Percentiles rank a stretch among this genome's conserved stretches.
phyloP scores from a whole-genome alignment of 2,113 vertebrate species.

The Pavo muticus region DNA sequence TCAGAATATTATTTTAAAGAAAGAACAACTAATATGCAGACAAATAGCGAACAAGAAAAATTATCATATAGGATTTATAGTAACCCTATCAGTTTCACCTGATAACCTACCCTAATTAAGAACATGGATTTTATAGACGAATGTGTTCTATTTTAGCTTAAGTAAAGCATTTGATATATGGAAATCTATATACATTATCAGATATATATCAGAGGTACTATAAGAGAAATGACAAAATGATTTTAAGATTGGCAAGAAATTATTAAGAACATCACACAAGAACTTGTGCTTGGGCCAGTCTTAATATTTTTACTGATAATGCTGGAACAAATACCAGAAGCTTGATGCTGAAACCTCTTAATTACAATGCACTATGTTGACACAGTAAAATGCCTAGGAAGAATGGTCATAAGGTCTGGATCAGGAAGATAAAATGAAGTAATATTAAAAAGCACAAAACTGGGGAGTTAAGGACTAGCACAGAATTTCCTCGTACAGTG shows the following conservation, averaged over 20 bases:
- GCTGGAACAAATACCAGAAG: neutral
- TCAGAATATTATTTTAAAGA: neutral
- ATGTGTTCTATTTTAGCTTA: neutral
- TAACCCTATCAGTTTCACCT: neutral
- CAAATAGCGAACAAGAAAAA: neutral
- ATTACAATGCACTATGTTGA: neutral
- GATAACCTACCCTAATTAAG: neutral
- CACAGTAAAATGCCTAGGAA: neutral
- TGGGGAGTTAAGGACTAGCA: neutral
- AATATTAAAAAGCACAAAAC: neutral
- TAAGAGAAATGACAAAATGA: neutral
- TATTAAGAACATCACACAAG: neutral
- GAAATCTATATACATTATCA: neutral
- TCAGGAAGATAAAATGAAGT: neutral
- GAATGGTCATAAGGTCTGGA: neutral
- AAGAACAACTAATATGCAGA: neutral
- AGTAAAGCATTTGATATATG: neutral
- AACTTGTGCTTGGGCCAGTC: neutral
- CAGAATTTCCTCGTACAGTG: neutral
- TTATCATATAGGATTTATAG: neutral
- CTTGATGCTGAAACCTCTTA: neutral
- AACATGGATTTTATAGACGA: neutral
- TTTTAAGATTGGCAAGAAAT: neutral
- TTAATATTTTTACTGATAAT: neutral
- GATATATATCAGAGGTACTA: neutral